Conservation (phyloP, 1,140 invertebrate species). For the Triops longicaudatus region DNA sequence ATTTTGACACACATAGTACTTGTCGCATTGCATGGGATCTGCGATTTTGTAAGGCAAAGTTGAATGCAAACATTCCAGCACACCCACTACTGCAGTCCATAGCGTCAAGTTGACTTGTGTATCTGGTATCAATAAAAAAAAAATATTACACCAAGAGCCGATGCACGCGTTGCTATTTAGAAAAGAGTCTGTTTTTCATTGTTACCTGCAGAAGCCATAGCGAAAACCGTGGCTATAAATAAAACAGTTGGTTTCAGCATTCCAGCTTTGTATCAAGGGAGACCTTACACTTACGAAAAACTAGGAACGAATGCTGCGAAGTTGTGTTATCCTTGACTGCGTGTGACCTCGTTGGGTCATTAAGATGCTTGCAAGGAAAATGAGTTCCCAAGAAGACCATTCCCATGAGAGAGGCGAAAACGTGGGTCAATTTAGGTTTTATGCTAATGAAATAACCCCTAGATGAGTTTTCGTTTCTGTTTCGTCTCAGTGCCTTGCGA, state of each 20-base stretch:
- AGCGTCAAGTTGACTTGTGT: background rate
- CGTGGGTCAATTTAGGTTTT: background rate
- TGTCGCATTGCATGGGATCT: constrained; percentile 24
- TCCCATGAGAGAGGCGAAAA: background rate
- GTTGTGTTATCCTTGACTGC: background rate
- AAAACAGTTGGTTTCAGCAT: background rate
- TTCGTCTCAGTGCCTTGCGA: too few relatives aligned
- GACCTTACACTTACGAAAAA: background rate
- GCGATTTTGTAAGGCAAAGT: background rate
- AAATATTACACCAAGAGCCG: background rate
- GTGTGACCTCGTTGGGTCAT: background rate
- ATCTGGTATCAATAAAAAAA: background rate
- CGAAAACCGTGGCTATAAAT: background rate
- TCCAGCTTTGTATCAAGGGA: background rate
- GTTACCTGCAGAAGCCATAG: background rate
- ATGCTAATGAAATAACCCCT: too few relatives aligned
- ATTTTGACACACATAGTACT: constrained; percentile 25
- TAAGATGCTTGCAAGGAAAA: background rate
- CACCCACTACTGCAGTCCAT: background rate
- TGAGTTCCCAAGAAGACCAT: background rate
- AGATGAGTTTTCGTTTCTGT: too few relatives aligned
- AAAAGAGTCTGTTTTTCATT: background rate
- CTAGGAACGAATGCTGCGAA: background rate
- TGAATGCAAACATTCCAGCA: background rate
- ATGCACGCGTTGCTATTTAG: background rate